A percentile compares a stretch with the other conserved stretches of the same genome.
These are phyloP conservation scores for Agonopterix heracliana DNA, from an alignment of 2,888 invertebrate species.

Conservation along the genomic window DNA sequence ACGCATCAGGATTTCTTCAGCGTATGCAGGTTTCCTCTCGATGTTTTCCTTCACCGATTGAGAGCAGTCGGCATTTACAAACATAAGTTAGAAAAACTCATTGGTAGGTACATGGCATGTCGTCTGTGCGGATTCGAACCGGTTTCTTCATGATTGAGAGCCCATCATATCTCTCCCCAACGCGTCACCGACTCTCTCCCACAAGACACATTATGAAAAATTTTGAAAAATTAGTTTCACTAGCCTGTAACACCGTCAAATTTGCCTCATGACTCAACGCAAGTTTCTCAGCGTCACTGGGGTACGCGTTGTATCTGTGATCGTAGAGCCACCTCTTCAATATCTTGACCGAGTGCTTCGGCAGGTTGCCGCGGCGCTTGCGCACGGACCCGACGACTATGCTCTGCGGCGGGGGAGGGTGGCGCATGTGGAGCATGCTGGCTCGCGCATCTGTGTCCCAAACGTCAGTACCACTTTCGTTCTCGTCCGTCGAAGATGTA, in stretches of 20 bases:
- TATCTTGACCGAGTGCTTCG: conserved; percentile 94
- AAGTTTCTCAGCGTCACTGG: conserved; percentile 93
- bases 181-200: too few species aligned
- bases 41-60: too few species aligned
- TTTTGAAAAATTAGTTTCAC: background rate
- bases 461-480: conserved; percentile 77
- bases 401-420: conserved; percentile 23
- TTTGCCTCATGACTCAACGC: conserved; percentile 90
- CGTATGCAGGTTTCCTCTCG: too few species aligned
- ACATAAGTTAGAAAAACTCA: too few species aligned
- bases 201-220: too few species aligned
- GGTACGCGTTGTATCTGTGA: conserved; percentile 96
- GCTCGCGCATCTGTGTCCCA: conserved; percentile 44
- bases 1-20: too few species aligned
- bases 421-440: conserved; percentile 16
- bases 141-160: too few species aligned
- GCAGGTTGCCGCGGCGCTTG: conserved; percentile 92
- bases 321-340: conserved; percentile 95
- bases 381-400: conserved; percentile 76
- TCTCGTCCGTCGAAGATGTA: conserved; percentile 79
- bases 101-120: too few species aligned
- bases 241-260: conserved; percentile 89
- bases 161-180: too few species aligned
- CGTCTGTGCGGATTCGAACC: too few species aligned
- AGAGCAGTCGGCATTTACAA: too few species aligned